phyloP scores from a whole-genome alignment of 2,113 vertebrate genomes.

The Pygathrix nemaeus region DNA sequence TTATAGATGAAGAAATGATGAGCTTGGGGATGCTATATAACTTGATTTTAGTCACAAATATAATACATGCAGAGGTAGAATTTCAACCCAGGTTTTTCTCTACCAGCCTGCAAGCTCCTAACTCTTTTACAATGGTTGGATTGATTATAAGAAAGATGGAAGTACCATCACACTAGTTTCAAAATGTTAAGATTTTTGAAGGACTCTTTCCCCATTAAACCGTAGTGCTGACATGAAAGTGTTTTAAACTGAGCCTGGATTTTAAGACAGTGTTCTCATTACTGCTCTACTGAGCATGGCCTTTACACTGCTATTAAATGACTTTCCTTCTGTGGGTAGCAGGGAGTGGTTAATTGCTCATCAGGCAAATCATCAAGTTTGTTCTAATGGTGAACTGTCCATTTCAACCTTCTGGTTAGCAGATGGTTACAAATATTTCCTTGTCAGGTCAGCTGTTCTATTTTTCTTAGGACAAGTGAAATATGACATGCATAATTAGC shows the following conservation, averaged over 20 bases:
- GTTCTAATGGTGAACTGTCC: background rate
- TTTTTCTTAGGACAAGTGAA: background rate
- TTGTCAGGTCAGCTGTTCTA: background rate
- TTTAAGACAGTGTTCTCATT: background rate
- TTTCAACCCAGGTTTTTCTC: background rate
- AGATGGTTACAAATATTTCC: background rate
- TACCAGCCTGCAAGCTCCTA: background rate
- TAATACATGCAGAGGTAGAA: background rate
- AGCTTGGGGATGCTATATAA: background rate
- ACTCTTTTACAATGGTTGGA: background rate
- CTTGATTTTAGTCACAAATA: background rate
- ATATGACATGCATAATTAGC: background rate
- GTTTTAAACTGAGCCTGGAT: background rate
- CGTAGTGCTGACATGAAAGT: background rate
- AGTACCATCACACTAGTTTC: background rate
- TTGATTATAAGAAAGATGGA: background rate
- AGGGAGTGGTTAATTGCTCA: background rate
- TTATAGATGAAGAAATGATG: background rate
- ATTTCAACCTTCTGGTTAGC: background rate
- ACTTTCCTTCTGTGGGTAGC: background rate
- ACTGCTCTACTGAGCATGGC: background rate
- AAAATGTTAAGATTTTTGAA: background rate
- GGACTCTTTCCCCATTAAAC: background rate
- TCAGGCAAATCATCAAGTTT: background rate
- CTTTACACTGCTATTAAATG: background rate